These are phyloP conservation scores for Bergia puertoricense DNA, from an alignment of 92 coral and sea anemone species.

Conservation along the genomic window DNA sequence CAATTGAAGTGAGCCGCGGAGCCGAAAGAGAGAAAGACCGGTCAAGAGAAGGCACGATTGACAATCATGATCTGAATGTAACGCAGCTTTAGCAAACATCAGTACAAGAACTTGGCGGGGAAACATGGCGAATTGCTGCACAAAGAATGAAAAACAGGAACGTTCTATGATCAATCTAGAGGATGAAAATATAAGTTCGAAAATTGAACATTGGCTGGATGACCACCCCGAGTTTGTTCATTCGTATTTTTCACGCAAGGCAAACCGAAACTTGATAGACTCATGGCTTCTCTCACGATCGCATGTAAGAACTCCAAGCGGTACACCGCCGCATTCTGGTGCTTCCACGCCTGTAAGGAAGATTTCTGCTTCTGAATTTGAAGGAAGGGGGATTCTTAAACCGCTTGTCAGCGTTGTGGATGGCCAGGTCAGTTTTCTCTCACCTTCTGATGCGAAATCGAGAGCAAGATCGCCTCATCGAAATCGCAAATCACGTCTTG, in stretches of 20 bases:
- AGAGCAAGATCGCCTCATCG: conserved; percentile 85
- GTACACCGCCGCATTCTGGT: conserved; percentile 99
- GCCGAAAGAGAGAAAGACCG: conserved; percentile 34
- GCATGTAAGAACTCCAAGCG: conserved; percentile 87
- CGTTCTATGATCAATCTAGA: conserved; percentile 73
- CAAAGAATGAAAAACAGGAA: conserved; percentile 83
- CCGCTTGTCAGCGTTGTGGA: conserved; percentile 95
- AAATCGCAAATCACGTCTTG: conserved; percentile 92
- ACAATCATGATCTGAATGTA: conserved; percentile 20
- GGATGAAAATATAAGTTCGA: conserved; percentile 75
- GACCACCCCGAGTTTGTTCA: conserved; percentile 99
- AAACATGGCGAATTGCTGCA: conserved; percentile 91
- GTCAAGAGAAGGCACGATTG: conserved; percentile 30
- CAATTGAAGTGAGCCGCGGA: conserved; percentile 79
- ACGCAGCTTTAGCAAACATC: conserved; percentile 22
- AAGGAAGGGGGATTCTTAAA: conserved; percentile 95
- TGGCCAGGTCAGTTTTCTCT: conserved; percentile 96
- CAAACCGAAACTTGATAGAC: conserved; percentile 86
- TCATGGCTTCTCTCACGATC: conserved; percentile 94
- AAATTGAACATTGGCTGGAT: conserved; percentile 92
- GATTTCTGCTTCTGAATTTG: conserved; percentile 99
- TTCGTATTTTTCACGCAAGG: conserved; percentile 98
- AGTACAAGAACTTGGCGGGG: conserved; percentile 1
- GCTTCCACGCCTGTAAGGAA: conserved; percentile 97
- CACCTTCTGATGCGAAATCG: conserved; percentile 78